phyloP scores from a whole-genome alignment of 2,888 invertebrate species.

The Rhagonycha fulva region DNA sequence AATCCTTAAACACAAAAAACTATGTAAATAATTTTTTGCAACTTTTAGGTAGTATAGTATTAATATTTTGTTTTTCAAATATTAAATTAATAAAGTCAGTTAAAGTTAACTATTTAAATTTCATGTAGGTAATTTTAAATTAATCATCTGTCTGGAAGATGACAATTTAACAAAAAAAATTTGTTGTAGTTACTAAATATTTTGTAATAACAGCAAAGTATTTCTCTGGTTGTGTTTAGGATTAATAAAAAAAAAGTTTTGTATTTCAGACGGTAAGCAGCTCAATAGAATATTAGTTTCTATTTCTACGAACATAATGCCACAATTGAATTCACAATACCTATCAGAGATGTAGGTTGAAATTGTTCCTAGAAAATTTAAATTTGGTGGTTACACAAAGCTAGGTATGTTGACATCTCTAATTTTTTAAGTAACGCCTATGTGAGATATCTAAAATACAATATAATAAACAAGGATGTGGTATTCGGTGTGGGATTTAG shows the following conservation, averaged over 20 bases:
- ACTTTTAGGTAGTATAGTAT: no score
- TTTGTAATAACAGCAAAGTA: no score
- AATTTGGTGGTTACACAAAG: not conserved
- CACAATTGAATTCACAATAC: slow-evolving; percentile 3
- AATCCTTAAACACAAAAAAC: no score
- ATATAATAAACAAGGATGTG: slow-evolving; percentile 2
- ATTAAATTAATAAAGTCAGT: no score
- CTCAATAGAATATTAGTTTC: not conserved
- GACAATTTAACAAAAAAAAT: no score
- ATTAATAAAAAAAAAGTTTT: not conserved
- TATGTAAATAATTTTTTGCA: no score
- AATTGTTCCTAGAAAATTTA: slow-evolving; percentile 11
- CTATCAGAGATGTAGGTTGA: slow-evolving; percentile 1
- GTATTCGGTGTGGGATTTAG: not conserved
- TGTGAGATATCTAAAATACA: not conserved
- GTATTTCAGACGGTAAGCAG: not conserved
- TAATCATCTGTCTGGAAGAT: no score
- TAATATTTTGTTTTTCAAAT: no score
- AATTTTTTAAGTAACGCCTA: not conserved
- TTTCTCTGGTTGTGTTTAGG: no score
- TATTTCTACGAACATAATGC: not conserved
- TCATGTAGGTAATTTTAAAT: no score
- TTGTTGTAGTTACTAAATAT: no score
- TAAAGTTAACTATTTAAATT: no score
- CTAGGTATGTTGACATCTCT: not conserved